Evolutionary conservation across 2,113 vertebrate species (phyloP).

Genomic region (Rhea pennata): DNA sequence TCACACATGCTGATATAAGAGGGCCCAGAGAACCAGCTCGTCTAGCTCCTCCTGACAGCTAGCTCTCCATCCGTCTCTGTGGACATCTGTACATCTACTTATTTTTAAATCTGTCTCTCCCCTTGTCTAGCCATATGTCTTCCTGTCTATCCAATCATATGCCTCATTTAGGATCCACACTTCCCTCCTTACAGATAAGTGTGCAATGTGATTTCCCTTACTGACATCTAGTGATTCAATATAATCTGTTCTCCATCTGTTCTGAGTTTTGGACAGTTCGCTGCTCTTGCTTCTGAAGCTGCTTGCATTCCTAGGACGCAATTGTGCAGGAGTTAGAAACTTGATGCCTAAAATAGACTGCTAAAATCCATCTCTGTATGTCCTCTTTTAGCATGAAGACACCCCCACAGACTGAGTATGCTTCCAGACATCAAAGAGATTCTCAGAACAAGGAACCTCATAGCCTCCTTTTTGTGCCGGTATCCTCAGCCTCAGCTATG

Average conservation of each 20-base stretch:
- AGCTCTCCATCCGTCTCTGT: not conserved
- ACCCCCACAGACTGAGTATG: not conserved
- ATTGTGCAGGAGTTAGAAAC: not conserved
- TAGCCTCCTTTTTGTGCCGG: not conserved
- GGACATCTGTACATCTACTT: not conserved
- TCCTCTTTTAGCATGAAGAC: not conserved
- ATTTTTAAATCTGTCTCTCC: not conserved
- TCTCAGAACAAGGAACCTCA: not conserved
- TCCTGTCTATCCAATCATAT: not conserved
- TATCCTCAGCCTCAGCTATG: not conserved
- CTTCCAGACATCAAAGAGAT: not conserved
- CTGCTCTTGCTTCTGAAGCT: not conserved
- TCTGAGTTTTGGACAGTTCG: not conserved
- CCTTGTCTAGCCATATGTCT: not conserved
- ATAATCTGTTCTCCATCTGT: not conserved
- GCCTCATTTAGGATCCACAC: not conserved
- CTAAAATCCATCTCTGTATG: not conserved
- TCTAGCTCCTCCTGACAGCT: not conserved
- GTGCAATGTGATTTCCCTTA: not conserved
- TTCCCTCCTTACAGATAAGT: not conserved
- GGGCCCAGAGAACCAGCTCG: not conserved
- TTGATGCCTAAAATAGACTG: rapidly evolving
- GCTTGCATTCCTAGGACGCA: not conserved
- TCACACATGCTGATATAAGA: rapidly evolving
- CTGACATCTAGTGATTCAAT: not conserved